Base-by-base conservation (phyloP, 2,113 vertebrate genomes). In the Sorex fumeus region DNA sequence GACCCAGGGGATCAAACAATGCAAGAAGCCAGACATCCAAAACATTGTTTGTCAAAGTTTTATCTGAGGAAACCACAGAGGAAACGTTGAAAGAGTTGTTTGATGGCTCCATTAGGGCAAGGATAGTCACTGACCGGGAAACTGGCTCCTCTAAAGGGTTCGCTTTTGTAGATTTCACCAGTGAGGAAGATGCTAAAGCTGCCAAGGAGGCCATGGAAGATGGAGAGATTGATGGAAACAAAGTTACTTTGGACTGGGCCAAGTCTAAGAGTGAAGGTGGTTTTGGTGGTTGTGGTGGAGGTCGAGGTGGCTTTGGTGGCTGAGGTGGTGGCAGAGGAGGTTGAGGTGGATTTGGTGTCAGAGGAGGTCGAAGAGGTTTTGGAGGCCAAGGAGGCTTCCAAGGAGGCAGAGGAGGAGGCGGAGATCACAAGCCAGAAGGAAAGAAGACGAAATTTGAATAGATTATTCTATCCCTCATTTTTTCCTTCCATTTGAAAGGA, bases 131-230 rank as follows among this genome's bases (percentile, higher is more conserved):
- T 47, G 99, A 99, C 97, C 97, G 99, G 95, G 99, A 99, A 4
- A 99, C 99, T 0, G 99, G 99, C 1, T 98, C 98, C 1, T 99
- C 99, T 79, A 99, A 99, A 98, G 98, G 99, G 99, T 99, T 99
- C 91, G 99, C 99, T 3, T 99, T 99, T 97, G n/a, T n/a, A n/a
- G n/a, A n/a, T n/a, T n/a, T n/a, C n/a, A n/a, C n/a, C n/a, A n/a
- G n/a, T n/a, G n/a, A n/a, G n/a, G n/a, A n/a, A n/a, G n/a, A n/a
- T n/a, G n/a, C n/a, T n/a, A n/a, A n/a, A n/a, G n/a, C n/a, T n/a
- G n/a, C n/a, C n/a, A n/a, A n/a, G n/a, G n/a, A n/a, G n/a, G n/a
- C n/a, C n/a, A n/a, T n/a, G n/a, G n/a, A n/a, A n/a, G n/a, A n/a
- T n/a, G n/a, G n/a, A n/a, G n/a, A n/a, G n/a, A n/a, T n/a, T n/a